Base-by-base conservation (phyloP, 92 coral and sea anemone genomes). In the Porites lobata region DNA sequence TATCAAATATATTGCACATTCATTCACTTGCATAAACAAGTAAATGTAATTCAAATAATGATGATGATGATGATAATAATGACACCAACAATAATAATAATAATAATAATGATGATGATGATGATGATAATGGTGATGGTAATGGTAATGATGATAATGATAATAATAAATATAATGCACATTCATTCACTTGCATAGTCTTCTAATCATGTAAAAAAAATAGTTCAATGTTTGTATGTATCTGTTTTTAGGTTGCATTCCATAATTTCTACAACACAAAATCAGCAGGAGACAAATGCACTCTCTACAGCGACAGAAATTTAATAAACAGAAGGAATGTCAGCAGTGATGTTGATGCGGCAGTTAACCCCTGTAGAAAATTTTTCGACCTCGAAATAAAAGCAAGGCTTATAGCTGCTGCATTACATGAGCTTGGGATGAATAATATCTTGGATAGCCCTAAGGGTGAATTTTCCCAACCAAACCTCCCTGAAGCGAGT, bases 301-400 rank as follows among this genome's bases (percentile, higher is more conserved):
- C 92, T n/a, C 83, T 92, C 54, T 92, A 82, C 87, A 89, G 90
- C 52, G 97, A 94, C 80, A 89, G 96, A 72, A 89, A 92, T 64
- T 65, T 94, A 57, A 92, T 94, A 12, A 94, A 94, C 94, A 90
- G 97, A 67, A 58, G 93, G 62, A 92, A 94, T 92, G 97, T 94
- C 50, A 88, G 56, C 57, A 85, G 62, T 15, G 93, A 94, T 80
- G 95, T 90, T 57, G 84, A 89, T 65, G 79, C 90, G 22, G 97
- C 97, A 13, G 92, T 86, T 51, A 88, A 80, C 80, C 93, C 95
- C 52, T 82, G 93, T 59, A 84, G 95, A 79, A 85, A 94, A 75
- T 89, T 92, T 78, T 87, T 92, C 62, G 84, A 80, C 20, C 74
- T 92, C 8, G 93, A 92, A 74, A 88, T 94, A 19, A 86, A 94